Conservation (phyloP, 2,113 vertebrate species). For the Romanogobio albipinnatus region DNA sequence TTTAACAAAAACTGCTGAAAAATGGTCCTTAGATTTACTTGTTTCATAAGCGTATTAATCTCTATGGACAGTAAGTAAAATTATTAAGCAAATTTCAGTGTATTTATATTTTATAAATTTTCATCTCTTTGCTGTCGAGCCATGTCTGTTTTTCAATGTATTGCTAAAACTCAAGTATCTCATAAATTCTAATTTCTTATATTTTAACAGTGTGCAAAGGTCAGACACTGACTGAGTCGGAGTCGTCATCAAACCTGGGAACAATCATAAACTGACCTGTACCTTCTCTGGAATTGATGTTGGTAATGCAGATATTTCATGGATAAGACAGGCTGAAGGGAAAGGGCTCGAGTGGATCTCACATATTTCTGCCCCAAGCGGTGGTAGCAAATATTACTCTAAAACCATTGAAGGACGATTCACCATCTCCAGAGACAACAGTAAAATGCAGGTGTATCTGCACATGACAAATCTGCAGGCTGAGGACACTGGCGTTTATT, state of each 20-base stretch:
- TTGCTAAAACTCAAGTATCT: too few species aligned
- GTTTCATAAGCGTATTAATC: not conserved
- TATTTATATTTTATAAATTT: too few species aligned
- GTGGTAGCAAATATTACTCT: not conserved
- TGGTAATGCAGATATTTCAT: not conserved
- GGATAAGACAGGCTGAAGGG: constrained; percentile 33
- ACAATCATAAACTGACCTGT: constrained; percentile 3
- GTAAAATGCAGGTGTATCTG: constrained; percentile 37
- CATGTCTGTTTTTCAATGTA: too few species aligned
- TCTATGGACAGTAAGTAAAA: not conserved
- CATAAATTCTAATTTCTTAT: not conserved
- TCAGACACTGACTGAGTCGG: not conserved
- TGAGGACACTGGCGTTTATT: constrained; percentile 53
- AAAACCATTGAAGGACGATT: constrained; percentile 9
- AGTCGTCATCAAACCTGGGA: not conserved
- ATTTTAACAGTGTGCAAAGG: not conserved
- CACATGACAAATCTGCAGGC: constrained; percentile 12
- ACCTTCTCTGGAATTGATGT: constrained; percentile 4
- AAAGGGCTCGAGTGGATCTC: constrained; percentile 30
- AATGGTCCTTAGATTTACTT: not conserved
- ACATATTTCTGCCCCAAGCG: not conserved
- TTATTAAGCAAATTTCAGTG: too few species aligned
- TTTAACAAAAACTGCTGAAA: not conserved
- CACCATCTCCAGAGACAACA: constrained; percentile 39
- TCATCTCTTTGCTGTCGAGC: too few species aligned